Percentiles rank a stretch among this genome's conserved stretches.
Conservation (phyloP, 2,797 vertebrate species). For the Capromys pilorides region DNA sequence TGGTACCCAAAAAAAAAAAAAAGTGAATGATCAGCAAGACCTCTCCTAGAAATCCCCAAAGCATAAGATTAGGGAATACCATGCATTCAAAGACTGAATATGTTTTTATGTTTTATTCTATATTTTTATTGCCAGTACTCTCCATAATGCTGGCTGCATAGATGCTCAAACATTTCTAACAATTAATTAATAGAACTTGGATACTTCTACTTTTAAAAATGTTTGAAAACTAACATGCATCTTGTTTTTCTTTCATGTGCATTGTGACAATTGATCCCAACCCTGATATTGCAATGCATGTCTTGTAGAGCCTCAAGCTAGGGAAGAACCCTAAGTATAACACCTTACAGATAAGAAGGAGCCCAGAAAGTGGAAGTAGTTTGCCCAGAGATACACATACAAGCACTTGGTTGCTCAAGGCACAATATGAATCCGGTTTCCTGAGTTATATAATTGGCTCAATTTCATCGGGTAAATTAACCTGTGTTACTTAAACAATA, state of each 20-base stretch:
- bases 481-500: background rate
- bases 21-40: slow-evolving; percentile 3
- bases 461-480: slow-evolving; percentile 19
- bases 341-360: background rate
- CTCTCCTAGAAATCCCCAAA: background rate
- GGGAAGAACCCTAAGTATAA: background rate
- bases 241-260: background rate
- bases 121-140: background rate
- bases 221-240: background rate
- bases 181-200: background rate
- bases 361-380: background rate
- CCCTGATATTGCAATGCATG: background rate
- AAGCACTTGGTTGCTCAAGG: background rate
- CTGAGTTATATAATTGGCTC: background rate
- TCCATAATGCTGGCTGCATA: background rate
- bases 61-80: background rate
- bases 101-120: background rate
- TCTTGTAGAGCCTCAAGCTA: background rate
- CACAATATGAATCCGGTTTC: slow-evolving; percentile 16
- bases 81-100: background rate
- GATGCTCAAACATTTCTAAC: background rate
- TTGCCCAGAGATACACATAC: background rate
- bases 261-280: background rate
- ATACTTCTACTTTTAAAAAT: background rate
- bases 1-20: background rate